These are phyloP conservation scores for Vanessa atalanta DNA, from an alignment of 1,140 invertebrate genomes.

Conservation along the genomic window DNA sequence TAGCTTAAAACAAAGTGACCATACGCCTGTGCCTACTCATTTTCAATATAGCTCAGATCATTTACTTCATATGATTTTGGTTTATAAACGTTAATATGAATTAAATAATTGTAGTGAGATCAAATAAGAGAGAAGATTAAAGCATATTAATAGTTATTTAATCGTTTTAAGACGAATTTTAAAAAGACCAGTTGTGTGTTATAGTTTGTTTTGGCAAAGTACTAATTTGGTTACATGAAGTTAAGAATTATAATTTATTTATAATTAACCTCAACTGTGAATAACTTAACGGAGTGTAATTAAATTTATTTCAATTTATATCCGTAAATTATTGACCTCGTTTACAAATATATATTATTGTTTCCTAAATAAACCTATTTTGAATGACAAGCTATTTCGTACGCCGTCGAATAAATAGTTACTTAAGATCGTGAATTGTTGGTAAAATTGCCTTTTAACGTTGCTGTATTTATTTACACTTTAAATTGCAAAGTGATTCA, in stretches of 20 bases:
- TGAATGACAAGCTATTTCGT: constrained; percentile 4
- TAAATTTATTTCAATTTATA: not conserved
- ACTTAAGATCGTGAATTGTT: constrained; percentile 10
- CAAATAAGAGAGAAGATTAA: too few relatives aligned
- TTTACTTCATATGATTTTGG: too few relatives aligned
- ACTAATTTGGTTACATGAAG: not conserved
- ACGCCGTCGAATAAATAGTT: constrained; percentile 16
- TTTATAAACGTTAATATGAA: too few relatives aligned
- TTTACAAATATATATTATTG: not conserved
- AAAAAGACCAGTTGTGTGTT: not conserved
- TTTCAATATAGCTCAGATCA: too few relatives aligned
- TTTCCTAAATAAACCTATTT: not conserved
- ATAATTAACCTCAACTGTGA: too few relatives aligned
- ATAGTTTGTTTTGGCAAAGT: not conserved
- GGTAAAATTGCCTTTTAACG: constrained; percentile 19
- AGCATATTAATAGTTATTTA: not conserved
- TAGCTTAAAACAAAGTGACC: too few relatives aligned
- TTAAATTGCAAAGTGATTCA: constrained; percentile 19
- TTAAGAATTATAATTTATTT: too few relatives aligned
- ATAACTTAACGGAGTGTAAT: not conserved
- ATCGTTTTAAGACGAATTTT: not conserved
- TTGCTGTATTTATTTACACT: constrained; percentile 16
- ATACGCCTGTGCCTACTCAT: too few relatives aligned
- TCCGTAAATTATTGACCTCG: not conserved
- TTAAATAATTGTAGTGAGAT: too few relatives aligned